A percentile compares a stretch with the other conserved stretches of the same genome.
Evolutionary conservation across 2,113 vertebrate species (phyloP).

Genomic region (Galemys pyrenaicus): DNA sequence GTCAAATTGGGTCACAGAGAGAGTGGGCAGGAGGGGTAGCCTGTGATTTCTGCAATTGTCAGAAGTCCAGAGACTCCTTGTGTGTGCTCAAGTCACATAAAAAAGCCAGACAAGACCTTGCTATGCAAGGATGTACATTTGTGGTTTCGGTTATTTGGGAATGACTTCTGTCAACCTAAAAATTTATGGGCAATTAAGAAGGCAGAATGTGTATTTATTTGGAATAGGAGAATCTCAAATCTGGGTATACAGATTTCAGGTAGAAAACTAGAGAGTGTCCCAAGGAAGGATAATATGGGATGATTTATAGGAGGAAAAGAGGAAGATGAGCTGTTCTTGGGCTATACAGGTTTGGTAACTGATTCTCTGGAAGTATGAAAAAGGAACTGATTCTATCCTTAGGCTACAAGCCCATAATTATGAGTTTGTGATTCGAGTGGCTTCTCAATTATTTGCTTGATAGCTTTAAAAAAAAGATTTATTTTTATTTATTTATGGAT

Average conservation of each 20-base stretch:
- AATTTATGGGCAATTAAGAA: not conserved
- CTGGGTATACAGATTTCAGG: not conserved
- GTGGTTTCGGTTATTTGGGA: conserved; percentile 11
- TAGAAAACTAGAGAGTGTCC: not conserved
- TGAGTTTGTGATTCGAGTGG: not conserved
- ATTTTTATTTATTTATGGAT: too few relatives aligned
- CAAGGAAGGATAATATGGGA: not conserved
- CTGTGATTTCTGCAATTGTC: not conserved
- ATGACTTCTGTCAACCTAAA: not conserved
- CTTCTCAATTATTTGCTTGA: not conserved
- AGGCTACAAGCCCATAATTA: not conserved
- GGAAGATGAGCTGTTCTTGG: not conserved
- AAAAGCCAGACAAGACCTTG: not conserved
- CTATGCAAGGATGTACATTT: not conserved
- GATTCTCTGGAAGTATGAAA: not conserved
- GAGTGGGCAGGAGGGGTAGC: not conserved
- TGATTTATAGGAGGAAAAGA: not conserved
- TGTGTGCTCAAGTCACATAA: not conserved
- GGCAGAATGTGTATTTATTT: not conserved
- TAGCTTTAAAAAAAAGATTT: too few relatives aligned
- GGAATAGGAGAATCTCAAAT: not conserved
- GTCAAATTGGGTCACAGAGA: not conserved
- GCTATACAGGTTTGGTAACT: not conserved
- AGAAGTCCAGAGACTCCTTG: not conserved
- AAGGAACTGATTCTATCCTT: not conserved